phyloP scores from a whole-genome alignment of 2,797 vertebrate genomes.

The Phyllotis vaccarum region DNA sequence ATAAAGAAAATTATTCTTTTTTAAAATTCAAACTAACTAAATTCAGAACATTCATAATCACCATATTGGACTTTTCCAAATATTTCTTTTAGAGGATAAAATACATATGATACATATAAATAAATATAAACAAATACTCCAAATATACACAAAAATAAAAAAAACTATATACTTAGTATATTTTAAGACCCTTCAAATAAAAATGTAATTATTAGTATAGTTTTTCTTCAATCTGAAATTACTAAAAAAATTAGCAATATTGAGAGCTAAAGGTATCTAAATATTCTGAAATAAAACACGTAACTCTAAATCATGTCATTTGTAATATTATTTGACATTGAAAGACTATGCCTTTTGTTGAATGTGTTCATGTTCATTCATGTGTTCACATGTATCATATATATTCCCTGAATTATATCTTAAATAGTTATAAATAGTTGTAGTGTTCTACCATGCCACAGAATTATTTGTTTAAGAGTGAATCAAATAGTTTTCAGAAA shows the following conservation, averaged over 20 bases:
- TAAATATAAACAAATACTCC: constrained; percentile 50
- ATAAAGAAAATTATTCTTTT: constrained; percentile 47
- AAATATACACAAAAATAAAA: constrained; percentile 41
- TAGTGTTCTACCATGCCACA: neutral
- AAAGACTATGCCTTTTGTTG: neutral
- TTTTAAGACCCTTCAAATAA: constrained; percentile 83
- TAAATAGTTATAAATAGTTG: constrained; percentile 26
- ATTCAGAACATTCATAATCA: constrained; percentile 38
- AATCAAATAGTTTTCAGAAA: constrained; percentile 61
- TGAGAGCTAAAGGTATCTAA: constrained; percentile 11
- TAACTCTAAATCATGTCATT: constrained; percentile 31
- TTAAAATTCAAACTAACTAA: constrained; percentile 11
- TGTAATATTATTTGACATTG: neutral
- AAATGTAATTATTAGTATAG: constrained; percentile 57
- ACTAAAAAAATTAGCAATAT: constrained; percentile 50
- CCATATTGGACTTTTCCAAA: constrained; percentile 31
- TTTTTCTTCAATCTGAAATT: constrained; percentile 30
- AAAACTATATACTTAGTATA: constrained; percentile 78
- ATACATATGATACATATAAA: constrained; percentile 21
- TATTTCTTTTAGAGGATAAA: constrained; percentile 31
- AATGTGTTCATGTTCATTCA: neutral
- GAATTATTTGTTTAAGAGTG: neutral
- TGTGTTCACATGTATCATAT: neutral
- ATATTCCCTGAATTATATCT: neutral
- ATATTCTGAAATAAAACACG: constrained; percentile 39